Evolutionary conservation across 2,797 vertebrate species (phyloP), one percentile per base, ranked within the genome.

Genomic region (Gallinago nigripennis): DNA sequence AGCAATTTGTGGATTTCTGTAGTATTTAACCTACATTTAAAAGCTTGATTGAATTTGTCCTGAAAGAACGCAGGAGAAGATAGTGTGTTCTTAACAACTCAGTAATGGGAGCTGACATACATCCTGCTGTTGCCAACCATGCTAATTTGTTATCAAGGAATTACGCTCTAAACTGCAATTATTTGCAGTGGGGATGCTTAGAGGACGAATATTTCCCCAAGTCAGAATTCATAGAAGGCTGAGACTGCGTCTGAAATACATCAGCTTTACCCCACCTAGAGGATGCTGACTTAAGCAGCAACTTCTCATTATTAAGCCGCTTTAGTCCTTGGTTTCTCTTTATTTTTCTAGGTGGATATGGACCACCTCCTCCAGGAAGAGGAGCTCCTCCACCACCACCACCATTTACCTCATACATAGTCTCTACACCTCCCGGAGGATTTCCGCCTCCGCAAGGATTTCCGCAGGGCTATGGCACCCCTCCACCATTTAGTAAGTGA

Each of bases 401-500:
- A 20, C 99, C 99, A 5, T 99, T 99, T 97, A 99, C 98, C 92
- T 99, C 99, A 89, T 99, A 99, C 98, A 98, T 99, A 48, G 99
- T 99, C 87, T 99, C 99, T 13, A 98, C 99, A 65, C 99, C 99
- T 79, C 98, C 99, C 1, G 99, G 99, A 92, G 97, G 99, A 90
- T 99, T 99, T 27, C 98, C 99, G 3, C 99, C 99, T 97, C 99
- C 99, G 87, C 99, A 99, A 98, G 99, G 98, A 97, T 99, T 99
- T 96, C 98, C 99, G 91, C 99, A 99, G 97, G 99, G 99, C 97
- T 99, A 99, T 71, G 99, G 98, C 87, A 99, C 99, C 92, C 99
- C 99, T 94, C 99, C 99, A 84, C 99, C 99, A 51, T 99, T 99
- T 97, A 99, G 99, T 99, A 98, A 99, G 99, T 98, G 78, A 72